A percentile compares a stretch with the other conserved stretches of the same genome.
Evolutionary conservation across 2,888 invertebrate genomes (phyloP).

Genomic region (Aphrophora alni): DNA sequence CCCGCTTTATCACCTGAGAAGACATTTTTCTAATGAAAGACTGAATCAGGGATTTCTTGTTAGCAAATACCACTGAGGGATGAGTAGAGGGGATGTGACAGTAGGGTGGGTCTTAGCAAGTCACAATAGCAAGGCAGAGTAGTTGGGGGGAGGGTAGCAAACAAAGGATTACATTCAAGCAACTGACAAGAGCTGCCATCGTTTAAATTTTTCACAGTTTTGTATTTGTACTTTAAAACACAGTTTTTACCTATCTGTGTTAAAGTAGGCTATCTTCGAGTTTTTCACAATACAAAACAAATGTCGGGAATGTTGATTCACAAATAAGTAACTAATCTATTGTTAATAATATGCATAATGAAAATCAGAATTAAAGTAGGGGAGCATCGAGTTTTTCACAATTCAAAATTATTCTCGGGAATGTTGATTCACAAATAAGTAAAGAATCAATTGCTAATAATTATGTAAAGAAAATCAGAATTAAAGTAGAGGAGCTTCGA

Average conservation of each 20-base stretch:
- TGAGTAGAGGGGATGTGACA: neutral
- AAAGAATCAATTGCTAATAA: no score
- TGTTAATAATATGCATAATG: no score
- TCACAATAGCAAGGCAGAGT: neutral
- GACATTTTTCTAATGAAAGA: no score
- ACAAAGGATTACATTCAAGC: neutral
- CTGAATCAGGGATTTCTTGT: neutral
- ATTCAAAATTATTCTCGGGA: neutral
- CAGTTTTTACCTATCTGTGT: neutral
- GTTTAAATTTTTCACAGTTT: neutral
- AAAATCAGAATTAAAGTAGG: no score
- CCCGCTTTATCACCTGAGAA: no score
- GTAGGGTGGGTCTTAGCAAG: neutral
- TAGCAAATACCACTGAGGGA: neutral
- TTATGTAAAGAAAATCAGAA: no score
- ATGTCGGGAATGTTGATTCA: no score
- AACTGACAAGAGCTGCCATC: neutral
- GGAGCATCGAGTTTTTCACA: no score
- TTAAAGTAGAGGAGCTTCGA: no score
- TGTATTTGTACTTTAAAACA: neutral
- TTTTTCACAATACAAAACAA: neutral
- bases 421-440: no score
- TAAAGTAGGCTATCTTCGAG: neutral
- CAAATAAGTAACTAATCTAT: no score
- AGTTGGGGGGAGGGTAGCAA: neutral